Evolutionary conservation across 2,888 invertebrate species (phyloP).

Genomic region (Stictocephala bisonia): DNA sequence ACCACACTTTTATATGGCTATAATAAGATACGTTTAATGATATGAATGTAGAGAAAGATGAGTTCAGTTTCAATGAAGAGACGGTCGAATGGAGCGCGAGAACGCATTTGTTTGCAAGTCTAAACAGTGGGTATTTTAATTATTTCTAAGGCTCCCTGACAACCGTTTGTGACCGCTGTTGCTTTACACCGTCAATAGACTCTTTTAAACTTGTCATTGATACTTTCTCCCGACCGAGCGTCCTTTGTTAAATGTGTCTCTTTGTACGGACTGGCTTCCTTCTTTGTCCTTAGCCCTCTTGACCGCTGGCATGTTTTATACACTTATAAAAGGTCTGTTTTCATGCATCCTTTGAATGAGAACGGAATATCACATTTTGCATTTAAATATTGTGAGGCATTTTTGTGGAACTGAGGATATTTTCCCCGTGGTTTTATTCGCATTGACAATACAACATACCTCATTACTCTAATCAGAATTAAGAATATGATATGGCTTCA

Average conservation of each 20-base stretch:
- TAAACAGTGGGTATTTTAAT: conserved; percentile 40
- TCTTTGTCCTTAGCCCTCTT: conserved; percentile 25
- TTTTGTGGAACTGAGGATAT: no score
- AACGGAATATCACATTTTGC: no score
- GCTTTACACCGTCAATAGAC: conserved; percentile 27
- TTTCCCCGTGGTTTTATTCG: no score
- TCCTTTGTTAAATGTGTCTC: conserved; percentile 32
- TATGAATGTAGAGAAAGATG: conserved; percentile 24
- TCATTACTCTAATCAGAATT: no score
- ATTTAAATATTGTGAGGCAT: no score
- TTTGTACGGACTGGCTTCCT: conserved; percentile 26
- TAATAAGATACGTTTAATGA: conserved; percentile 38
- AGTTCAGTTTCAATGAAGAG: conserved; percentile 15
- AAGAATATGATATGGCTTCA: no score
- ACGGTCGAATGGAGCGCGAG: conserved; percentile 26
- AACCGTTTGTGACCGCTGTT: conserved; percentile 13
- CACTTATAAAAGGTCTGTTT: no score
- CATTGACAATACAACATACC: no score
- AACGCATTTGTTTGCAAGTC: conserved; percentile 22
- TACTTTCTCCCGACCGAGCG: conserved; percentile 26
- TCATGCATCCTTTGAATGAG: no score
- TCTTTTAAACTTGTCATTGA: conserved; percentile 35
- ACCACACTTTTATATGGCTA: no score
- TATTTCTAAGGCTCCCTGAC: conserved; percentile 27
- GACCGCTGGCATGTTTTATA: conserved; percentile 16